Conservation (phyloP, 2,113 vertebrate species). For the Thamnaconus septentrionalis region DNA sequence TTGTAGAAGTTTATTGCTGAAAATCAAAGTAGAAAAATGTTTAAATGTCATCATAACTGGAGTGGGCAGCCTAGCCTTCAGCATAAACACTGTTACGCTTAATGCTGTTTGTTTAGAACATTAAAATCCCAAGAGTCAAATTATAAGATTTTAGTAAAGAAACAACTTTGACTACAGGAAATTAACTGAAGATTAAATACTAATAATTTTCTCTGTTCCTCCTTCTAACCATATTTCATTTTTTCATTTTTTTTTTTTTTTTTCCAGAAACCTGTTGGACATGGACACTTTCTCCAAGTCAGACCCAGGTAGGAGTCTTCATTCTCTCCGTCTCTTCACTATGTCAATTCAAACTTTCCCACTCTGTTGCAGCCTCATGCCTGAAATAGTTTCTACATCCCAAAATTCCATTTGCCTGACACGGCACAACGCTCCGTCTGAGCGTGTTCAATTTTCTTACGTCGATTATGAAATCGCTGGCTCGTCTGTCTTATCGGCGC, state of each 20-base stretch:
- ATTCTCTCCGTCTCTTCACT: not conserved
- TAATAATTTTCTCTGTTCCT: not conserved
- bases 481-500: slow-evolving; percentile 9
- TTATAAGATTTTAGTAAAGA: too few species aligned
- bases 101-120: too few species aligned
- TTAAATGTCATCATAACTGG: too few species aligned
- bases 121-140: too few species aligned
- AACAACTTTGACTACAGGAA: not conserved
- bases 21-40: too few species aligned
- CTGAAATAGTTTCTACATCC: not conserved
- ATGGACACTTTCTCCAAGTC: slow-evolving; percentile 97
- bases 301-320: slow-evolving; percentile 83
- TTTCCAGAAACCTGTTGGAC: slow-evolving; percentile 87
- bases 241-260: slow-evolving; percentile 37
- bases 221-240: not conserved
- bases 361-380: slow-evolving; percentile 3
- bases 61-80: too few species aligned
- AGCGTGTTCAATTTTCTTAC: slow-evolving; percentile 6
- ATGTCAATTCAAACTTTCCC: too few species aligned
- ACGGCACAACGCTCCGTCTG: not conserved
- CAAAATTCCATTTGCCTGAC: not conserved
- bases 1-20: too few species aligned
- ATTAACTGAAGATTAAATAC: not conserved
- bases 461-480: slow-evolving; percentile 16
- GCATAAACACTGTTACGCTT: too few species aligned